Percentiles rank a stretch among this genome's conserved stretches.
Conservation (phyloP, 2,888 invertebrate genomes). For the Melinopterus prodromus region DNA sequence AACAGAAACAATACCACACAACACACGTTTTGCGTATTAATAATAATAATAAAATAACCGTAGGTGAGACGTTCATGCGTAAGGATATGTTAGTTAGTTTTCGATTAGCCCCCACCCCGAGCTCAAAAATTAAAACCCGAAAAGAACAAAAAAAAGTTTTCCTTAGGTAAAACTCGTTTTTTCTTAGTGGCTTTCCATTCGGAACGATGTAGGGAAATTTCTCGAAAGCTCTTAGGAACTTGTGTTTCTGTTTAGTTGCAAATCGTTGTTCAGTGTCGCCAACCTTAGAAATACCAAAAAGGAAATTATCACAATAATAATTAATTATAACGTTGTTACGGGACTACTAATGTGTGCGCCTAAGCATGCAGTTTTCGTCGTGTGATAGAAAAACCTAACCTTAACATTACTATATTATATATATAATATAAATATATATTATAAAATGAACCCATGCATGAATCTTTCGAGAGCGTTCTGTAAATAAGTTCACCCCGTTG, state of each 20-base stretch:
- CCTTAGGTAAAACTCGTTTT: background rate
- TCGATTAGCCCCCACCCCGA: constrained; percentile 4
- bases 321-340: constrained; percentile 21
- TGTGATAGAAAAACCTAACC: constrained; percentile 41
- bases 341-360: constrained; percentile 22
- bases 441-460: constrained; percentile 9
- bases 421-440: constrained; percentile 4
- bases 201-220: background rate
- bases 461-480: constrained; percentile 11
- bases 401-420: background rate
- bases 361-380: constrained; percentile 41
- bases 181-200: background rate
- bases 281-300: constrained; percentile 14
- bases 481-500: constrained; percentile 14
- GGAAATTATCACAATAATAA: constrained; percentile 23
- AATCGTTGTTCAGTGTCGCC: constrained; percentile 15
- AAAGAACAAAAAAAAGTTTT: constrained; percentile 27
- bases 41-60: constrained; percentile 27
- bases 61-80: constrained; percentile 34
- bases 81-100: background rate
- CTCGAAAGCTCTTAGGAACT: background rate
- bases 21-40: constrained; percentile 37
- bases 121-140: constrained; percentile 26
- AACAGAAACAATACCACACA: constrained; percentile 39
- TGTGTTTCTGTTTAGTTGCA: background rate